Conservation (phyloP, 2,888 invertebrate genomes). For the Synergus itoensis region DNA sequence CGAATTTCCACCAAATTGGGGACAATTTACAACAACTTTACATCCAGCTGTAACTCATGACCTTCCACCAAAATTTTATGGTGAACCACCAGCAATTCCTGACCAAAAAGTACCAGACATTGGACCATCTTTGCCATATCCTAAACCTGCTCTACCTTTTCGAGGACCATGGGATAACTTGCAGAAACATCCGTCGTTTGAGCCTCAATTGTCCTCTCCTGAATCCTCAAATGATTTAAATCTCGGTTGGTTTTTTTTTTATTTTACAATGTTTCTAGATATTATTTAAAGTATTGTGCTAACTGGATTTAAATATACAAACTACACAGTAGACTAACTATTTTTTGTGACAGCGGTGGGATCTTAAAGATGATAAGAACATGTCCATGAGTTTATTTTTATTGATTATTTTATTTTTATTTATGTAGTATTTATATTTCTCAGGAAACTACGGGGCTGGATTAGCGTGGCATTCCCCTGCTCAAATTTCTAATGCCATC, state of each 20-base stretch:
- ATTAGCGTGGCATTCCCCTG: not conserved
- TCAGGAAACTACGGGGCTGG: not conserved
- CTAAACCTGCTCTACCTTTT: not conserved
- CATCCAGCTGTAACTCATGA: conserved; percentile 14
- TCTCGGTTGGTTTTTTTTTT: not conserved
- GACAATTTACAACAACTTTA: not conserved
- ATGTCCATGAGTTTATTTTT: too few relatives aligned
- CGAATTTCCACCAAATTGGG: not conserved
- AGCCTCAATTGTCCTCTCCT: not conserved
- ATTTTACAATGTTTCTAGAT: not conserved
- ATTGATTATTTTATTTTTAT: not conserved
- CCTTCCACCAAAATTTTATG: conserved; percentile 34
- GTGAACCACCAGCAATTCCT: conserved; percentile 6
- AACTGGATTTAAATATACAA: too few relatives aligned
- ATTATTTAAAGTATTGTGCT: not conserved
- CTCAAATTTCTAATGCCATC: conserved; percentile 10
- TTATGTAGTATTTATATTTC: not conserved
- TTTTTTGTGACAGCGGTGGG: too few relatives aligned
- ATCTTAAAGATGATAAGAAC: too few relatives aligned
- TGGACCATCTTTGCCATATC: not conserved
- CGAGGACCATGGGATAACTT: not conserved
- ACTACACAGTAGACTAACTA: too few relatives aligned
- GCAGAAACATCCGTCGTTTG: too few relatives aligned
- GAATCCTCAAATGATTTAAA: not conserved
- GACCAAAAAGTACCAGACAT: not conserved